A percentile compares a stretch with the other conserved stretches of the same genome.
Evolutionary conservation across 2,113 vertebrate species (phyloP).

Genomic region (Thamnaconus septentrionalis): DNA sequence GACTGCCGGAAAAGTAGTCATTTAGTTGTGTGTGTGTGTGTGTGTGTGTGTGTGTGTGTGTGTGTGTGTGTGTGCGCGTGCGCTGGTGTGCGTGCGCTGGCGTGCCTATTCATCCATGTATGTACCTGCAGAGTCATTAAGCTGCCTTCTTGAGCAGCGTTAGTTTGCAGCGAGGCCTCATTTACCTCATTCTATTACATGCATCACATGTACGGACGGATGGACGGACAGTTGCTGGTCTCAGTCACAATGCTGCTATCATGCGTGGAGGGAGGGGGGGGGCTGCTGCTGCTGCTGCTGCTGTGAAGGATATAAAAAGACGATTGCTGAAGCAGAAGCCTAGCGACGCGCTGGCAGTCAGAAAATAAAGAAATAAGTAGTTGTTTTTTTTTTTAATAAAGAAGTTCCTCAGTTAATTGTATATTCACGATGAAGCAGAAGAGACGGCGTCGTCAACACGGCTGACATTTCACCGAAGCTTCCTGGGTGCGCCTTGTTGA

Average conservation of each 20-base stretch:
- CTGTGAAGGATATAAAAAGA: too few species aligned
- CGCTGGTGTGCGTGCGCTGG: neutral
- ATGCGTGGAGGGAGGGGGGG: too few species aligned
- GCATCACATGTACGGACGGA: constrained; percentile 17
- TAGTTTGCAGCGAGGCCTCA: constrained; percentile 51
- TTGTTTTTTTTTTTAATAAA: neutral
- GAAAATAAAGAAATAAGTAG: too few species aligned
- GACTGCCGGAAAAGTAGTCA: constrained; percentile 39
- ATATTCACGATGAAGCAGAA: constrained; percentile 24
- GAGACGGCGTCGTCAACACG: constrained; percentile 33
- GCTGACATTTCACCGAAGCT: constrained; percentile 33
- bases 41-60: neutral
- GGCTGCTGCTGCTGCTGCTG: too few species aligned
- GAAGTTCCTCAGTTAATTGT: constrained; percentile 11
- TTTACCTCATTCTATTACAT: constrained; percentile 49
- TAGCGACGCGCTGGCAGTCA: too few species aligned
- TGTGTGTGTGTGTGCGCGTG: neutral
- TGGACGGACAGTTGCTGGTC: constrained; percentile 43
- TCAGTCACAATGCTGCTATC: constrained; percentile 1
- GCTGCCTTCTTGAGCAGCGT: constrained; percentile 50
- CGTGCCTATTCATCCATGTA: constrained; percentile 9
- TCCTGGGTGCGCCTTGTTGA: too few species aligned
- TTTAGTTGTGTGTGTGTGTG: constrained; percentile 14
- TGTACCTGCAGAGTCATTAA: constrained; percentile 31
- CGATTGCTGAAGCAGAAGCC: too few species aligned